Evolutionary conservation across 2,797 vertebrate species (phyloP).

Genomic region (Xiphophorus birchmanni): DNA sequence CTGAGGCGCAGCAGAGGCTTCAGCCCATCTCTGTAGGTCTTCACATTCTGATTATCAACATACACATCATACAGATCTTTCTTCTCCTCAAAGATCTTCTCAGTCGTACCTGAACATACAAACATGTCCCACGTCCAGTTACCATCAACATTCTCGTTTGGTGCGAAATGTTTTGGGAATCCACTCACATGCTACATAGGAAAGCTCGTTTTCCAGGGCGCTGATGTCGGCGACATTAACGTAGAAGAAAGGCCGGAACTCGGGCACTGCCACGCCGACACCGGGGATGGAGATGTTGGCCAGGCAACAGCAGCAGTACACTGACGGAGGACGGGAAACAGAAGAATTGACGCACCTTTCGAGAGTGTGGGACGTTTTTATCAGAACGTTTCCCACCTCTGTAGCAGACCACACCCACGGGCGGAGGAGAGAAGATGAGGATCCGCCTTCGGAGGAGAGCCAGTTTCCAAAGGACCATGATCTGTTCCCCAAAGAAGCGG

Average conservation of each 20-base stretch:
- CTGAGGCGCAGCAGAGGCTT: constrained; percentile 92
- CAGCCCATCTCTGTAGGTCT: constrained; percentile 88
- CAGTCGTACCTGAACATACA: constrained; percentile 87
- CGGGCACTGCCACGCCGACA: constrained; percentile 87
- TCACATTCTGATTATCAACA: constrained; percentile 96
- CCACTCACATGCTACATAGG: constrained; percentile 93
- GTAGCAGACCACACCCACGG: constrained; percentile 94
- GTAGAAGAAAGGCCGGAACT: constrained; percentile 95
- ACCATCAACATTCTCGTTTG: neutral
- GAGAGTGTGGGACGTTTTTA: neutral
- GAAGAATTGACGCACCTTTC: neutral
- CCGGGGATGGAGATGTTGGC: constrained; percentile 93
- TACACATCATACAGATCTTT: constrained; percentile 94
- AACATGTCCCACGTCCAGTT: neutral
- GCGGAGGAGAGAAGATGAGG: constrained; percentile 94
- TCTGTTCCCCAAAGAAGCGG: constrained; percentile 95
- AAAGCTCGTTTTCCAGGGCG: constrained; percentile 91
- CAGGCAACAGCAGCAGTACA: constrained; percentile 96
- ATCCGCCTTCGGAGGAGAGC: constrained; percentile 93
- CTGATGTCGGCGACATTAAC: constrained; percentile 94
- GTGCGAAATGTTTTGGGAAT: neutral
- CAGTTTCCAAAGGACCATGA: constrained; percentile 95
- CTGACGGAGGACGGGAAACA: constrained; percentile 61
- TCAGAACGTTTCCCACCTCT: constrained; percentile 81
- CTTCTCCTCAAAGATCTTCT: constrained; percentile 97